Percentiles rank a stretch among this genome's conserved stretches.
Conservation (phyloP, 2,888 invertebrate genomes). For the Noctua pronuba region DNA sequence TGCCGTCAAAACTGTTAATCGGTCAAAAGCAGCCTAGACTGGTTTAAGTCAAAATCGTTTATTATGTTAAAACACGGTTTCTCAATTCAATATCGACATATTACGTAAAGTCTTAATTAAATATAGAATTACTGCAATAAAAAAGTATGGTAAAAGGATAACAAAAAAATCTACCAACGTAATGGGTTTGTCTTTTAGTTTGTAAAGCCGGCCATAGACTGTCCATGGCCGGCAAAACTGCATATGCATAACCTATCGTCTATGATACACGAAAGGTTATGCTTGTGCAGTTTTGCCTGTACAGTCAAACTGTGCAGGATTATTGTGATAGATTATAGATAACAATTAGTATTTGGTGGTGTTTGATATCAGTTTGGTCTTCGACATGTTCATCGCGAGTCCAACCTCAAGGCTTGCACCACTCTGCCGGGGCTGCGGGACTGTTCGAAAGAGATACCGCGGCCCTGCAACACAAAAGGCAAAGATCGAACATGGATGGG, state of each 20-base stretch:
- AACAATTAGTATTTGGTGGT: too few relatives aligned
- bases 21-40: background rate
- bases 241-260: too few relatives aligned
- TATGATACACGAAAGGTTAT: too few relatives aligned
- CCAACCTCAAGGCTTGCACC: too few relatives aligned
- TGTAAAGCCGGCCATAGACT: background rate
- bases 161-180: background rate
- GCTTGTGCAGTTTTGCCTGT: background rate
- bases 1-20: constrained; percentile 2
- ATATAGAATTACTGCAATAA: background rate
- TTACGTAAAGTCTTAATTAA: background rate
- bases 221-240: too few relatives aligned
- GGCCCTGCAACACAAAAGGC: too few relatives aligned
- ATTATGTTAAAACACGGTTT: background rate
- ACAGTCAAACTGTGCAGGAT: background rate
- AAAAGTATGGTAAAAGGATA: background rate
- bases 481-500: too few relatives aligned
- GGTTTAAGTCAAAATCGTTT: background rate
- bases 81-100: background rate
- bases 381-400: too few relatives aligned
- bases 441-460: too few relatives aligned
- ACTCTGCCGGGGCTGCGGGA: too few relatives aligned
- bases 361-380: too few relatives aligned
- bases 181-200: background rate
- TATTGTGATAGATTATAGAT: too few relatives aligned